Evolutionary conservation across 2,113 vertebrate species (phyloP).

Genomic region (Macquaria australasica): DNA sequence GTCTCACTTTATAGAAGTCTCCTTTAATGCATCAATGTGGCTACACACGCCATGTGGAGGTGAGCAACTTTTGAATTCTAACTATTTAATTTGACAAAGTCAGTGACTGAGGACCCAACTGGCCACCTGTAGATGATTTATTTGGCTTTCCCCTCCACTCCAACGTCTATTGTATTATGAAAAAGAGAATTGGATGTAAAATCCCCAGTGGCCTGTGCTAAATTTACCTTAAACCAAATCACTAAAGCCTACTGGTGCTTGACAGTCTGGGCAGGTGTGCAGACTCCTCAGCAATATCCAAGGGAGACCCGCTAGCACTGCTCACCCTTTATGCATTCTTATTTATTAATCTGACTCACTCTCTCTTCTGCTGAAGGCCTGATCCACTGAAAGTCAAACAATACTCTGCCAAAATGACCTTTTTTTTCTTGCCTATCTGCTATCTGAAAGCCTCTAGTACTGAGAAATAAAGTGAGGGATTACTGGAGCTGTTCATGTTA

Average conservation of each 20-base stretch:
- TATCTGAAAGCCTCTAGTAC: not conserved
- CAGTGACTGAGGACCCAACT: slow-evolving; percentile 54
- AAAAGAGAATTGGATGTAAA: slow-evolving; percentile 81
- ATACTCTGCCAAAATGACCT: slow-evolving; percentile 28
- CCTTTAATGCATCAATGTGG: slow-evolving; percentile 31
- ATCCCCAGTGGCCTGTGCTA: slow-evolving; percentile 79
- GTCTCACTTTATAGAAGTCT: not conserved
- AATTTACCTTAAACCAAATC: slow-evolving; percentile 86
- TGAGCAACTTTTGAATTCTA: slow-evolving; percentile 63
- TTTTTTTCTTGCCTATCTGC: not conserved
- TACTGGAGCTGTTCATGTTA: slow-evolving; percentile 13
- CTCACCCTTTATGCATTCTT: slow-evolving; percentile 75
- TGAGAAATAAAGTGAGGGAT: slow-evolving; percentile 3
- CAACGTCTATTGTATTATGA: slow-evolving; percentile 75
- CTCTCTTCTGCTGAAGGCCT: slow-evolving; percentile 63
- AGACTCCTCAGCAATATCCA: slow-evolving; percentile 72
- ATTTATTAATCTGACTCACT: slow-evolving; percentile 79
- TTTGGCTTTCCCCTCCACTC: slow-evolving; percentile 65
- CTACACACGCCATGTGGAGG: not conserved
- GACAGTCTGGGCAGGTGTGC: slow-evolving; percentile 79
- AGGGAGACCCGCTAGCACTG: slow-evolving; percentile 64
- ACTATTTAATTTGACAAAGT: slow-evolving; percentile 78
- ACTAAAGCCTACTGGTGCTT: slow-evolving; percentile 83
- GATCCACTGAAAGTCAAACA: slow-evolving; percentile 68
- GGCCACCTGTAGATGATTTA: slow-evolving; percentile 79